Evolutionary conservation across 2,113 vertebrate genomes (phyloP), one percentile per base, ranked within the genome.

Genomic region (Psammodynastes pulverulentus): DNA sequence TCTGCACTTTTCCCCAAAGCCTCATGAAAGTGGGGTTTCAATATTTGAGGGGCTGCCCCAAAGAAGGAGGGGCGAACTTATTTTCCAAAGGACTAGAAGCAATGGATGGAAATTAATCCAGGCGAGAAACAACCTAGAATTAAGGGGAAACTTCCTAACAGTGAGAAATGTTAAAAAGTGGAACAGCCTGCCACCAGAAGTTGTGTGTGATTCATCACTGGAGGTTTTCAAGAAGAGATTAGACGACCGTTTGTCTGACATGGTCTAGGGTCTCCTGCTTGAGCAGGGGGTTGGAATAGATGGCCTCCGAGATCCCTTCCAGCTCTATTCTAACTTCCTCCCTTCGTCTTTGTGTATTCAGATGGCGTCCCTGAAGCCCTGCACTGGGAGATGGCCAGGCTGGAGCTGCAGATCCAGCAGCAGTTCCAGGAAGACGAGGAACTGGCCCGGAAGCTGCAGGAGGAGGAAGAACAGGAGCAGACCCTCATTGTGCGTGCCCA

Each of bases 341-440:
- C 1, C 6, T 39, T 8, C 67, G 0, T 19, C 72, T 39, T 1
- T 51, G 3, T 23, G 39, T 23, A 10, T 34, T 6, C 89, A 93
- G 94, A 46, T 39, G 84, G 49, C 5, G 72, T 48, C 45, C 26
- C 62, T 4, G 51, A 49, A 12, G 85, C 39, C 1, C 84, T 92
- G 49, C 87, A 90, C 0, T 86, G 79, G 92, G 94, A 56, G 5
- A 93, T 95, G 87, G 90, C 93, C 0, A 92, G 95, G 21, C 94
- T 98, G 53, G 94, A 97, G 21, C 92, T 97, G 87, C 95, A 95
- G 8, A 94, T 95, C 39, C 94, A 97, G 92, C 94, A 96, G 67
- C 97, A 98, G 93, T 97, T 98, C n/a, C 93, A 97, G 10, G 67
- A 91, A 92, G 97, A 98, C 89, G 97, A 98, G 88, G 97, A 98